Conservation (phyloP, 2,888 invertebrate species). For the Sympetrum striolatum region DNA sequence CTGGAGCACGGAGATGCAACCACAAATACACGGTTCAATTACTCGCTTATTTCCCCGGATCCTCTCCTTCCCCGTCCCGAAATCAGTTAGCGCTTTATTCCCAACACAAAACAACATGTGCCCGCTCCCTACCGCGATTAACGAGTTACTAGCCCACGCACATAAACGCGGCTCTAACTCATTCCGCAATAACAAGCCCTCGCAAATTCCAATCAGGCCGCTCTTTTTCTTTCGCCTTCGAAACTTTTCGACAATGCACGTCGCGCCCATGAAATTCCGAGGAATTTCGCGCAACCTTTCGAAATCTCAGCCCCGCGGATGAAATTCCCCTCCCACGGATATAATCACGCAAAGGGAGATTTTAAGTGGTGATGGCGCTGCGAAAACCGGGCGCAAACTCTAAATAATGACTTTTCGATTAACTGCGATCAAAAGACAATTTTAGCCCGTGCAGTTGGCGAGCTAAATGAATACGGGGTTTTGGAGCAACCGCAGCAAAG, state of each 20-base stretch:
- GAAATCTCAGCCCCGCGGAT: background rate
- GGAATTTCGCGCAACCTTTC: background rate
- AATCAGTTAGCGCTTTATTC: background rate
- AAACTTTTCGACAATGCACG: no score
- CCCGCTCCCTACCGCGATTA: background rate
- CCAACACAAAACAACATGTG: background rate
- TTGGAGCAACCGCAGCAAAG: no score
- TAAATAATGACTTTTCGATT: no score
- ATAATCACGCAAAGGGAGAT: background rate
- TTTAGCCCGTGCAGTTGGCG: no score
- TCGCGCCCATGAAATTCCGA: background rate
- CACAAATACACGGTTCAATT: background rate
- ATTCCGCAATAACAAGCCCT: background rate
- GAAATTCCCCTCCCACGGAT: background rate
- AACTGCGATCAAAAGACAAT: no score
- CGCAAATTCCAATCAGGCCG: background rate
- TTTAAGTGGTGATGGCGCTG: no score
- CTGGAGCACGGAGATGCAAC: background rate
- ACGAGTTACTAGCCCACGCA: background rate
- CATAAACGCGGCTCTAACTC: background rate
- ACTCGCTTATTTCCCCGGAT: background rate
- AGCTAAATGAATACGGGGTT: no score
- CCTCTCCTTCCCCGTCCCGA: background rate
- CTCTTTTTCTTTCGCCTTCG: background rate
- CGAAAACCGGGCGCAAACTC: no score